These are phyloP conservation scores for Microtus richardsoni DNA, from an alignment of 2,113 vertebrate genomes.

Conservation along the genomic window DNA sequence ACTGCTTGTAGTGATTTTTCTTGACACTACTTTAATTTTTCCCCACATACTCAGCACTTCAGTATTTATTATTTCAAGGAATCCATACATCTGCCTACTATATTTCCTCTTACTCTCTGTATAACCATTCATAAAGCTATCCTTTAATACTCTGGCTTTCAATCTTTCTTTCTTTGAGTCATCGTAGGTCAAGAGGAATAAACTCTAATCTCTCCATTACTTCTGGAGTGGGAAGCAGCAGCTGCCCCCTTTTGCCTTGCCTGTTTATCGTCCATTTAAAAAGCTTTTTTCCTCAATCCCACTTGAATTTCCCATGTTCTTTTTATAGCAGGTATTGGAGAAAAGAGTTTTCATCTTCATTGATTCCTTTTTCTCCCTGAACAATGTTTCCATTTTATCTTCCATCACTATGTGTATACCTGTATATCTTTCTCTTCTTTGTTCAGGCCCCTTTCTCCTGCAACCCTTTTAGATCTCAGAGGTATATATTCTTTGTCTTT, in stretches of 20 bases:
- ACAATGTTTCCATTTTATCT: background rate
- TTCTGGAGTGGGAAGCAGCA: background rate
- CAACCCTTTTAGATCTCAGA: background rate
- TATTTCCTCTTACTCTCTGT: background rate
- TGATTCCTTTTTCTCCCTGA: background rate
- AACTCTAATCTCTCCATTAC: slow-evolving; percentile 16
- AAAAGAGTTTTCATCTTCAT: background rate
- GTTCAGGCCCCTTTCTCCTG: background rate
- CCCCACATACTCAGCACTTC: background rate
- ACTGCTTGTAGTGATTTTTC: slow-evolving; percentile 16
- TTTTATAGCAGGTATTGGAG: background rate
- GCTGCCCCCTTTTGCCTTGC: background rate
- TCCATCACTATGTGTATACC: background rate
- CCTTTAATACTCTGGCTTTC: background rate
- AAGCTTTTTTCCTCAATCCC: background rate
- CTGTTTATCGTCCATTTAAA: slow-evolving; percentile 24
- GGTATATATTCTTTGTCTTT: background rate
- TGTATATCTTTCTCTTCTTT: background rate
- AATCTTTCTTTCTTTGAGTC: background rate
- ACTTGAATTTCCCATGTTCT: background rate
- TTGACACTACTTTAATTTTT: slow-evolving; percentile 49
- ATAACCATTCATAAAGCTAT: background rate
- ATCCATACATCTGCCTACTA: background rate
- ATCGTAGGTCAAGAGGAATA: background rate
- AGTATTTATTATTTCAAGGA: slow-evolving; percentile 35